These are phyloP conservation scores for Drosophila aff. DNA, from an alignment of 1,140 invertebrate species.

Conservation along the genomic window DNA sequence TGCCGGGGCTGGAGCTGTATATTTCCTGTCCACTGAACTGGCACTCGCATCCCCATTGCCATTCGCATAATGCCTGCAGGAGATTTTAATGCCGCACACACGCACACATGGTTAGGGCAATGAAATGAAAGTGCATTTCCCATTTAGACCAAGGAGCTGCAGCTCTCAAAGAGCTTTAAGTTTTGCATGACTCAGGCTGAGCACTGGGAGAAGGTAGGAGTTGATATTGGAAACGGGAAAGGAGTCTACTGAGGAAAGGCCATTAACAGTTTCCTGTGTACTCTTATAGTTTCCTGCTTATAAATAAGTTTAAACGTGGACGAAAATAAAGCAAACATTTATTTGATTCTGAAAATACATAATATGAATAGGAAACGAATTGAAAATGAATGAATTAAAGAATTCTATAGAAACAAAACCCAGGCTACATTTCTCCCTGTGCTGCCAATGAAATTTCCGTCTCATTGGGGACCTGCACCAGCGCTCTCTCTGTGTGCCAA, in stretches of 20 bases:
- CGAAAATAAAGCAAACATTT: no score
- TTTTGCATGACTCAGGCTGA: neutral
- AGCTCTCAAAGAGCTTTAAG: constrained; percentile 38
- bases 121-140: constrained; percentile 58
- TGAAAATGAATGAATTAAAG: no score
- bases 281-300: neutral
- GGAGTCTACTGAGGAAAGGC: no score
- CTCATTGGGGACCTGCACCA: constrained; percentile 37
- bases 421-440: neutral
- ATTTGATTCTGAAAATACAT: no score
- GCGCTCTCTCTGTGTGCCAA: constrained; percentile 36
- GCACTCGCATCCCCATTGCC: constrained; percentile 49
- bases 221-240: no score
- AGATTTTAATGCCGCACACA: constrained; percentile 17
- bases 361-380: no score
- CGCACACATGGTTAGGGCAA: constrained; percentile 38
- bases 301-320: neutral
- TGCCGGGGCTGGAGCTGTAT: constrained; percentile 22
- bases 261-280: no score
- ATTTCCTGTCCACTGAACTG: constrained; percentile 74
- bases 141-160: constrained; percentile 47
- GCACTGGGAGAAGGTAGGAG: neutral
- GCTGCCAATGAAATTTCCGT: constrained; percentile 34
- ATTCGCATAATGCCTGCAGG: constrained; percentile 18
- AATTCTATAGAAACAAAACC: no score